These are phyloP conservation scores for Enteromius afrohamiltoni DNA, from an alignment of 2,797 vertebrate species.

Conservation along the genomic window DNA sequence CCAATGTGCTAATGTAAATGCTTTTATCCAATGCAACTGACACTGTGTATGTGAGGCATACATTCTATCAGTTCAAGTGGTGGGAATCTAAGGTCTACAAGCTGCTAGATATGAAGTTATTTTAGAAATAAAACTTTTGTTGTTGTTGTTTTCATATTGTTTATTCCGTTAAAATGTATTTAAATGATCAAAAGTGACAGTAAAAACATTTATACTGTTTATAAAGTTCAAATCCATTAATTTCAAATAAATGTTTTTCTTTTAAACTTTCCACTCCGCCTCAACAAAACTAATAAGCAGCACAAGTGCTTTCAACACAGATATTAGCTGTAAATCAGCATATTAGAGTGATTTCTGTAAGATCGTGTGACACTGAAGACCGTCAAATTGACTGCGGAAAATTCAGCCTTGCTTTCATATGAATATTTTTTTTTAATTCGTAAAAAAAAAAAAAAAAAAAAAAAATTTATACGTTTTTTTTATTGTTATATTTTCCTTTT, in stretches of 20 bases:
- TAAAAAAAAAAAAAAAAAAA: too few relatives aligned
- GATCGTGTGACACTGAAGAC: neutral
- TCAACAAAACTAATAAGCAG: neutral
- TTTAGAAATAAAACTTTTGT: neutral
- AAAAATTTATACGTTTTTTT: too few relatives aligned
- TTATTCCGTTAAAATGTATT: neutral
- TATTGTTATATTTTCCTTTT: neutral
- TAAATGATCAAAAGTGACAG: neutral
- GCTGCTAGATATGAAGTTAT: neutral
- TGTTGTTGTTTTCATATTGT: neutral
- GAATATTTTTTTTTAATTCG: neutral
- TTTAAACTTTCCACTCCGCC: neutral
- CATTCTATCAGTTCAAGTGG: neutral
- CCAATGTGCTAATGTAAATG: neutral
- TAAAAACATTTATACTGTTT: neutral
- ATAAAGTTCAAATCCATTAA: neutral
- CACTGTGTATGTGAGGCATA: neutral
- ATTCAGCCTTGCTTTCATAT: neutral
- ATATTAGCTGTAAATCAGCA: neutral
- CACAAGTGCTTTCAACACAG: neutral
- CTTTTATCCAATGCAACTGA: neutral
- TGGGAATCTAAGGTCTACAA: neutral
- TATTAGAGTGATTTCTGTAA: neutral
- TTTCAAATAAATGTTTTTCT: neutral
- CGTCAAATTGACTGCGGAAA: neutral